Base-by-base conservation (phyloP, 2,888 invertebrate species). In the Blera fallax region DNA sequence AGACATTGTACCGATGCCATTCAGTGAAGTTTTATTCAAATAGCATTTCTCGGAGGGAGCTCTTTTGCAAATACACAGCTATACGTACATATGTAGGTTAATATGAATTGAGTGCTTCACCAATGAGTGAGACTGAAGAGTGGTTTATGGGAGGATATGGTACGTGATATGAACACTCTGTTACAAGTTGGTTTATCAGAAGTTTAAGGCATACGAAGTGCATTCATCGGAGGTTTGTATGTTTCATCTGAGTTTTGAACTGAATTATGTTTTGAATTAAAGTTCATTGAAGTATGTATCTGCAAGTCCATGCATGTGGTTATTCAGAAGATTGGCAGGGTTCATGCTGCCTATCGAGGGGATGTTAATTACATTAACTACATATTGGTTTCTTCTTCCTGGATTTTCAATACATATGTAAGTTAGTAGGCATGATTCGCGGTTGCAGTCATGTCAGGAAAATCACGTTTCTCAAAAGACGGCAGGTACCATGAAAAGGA, bases 11-110 rank as follows among this genome's bases (percentile, higher is more conserved):
- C 45, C 7, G 64, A 24, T 27, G 8, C 64, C 54, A 65, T 74
- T 45, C 54, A 56, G 24, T 29, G 18, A 27, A 62, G 62, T 62
- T 52, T 60, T 60, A 72, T 72, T 72, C 60, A 72, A 73, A 62
- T 52, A 52, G 40, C 29, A 21, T 56, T 60, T 48, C n/a, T 18
- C 1, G 72, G 16, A 60, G 48, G 72, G 16, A 60, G 48, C 48
- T 11, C 11, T 56, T 56, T 24, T 32, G 43, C 43, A 21, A 24
- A 27, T 21, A 27, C n/a, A n/a, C n/a, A n/a, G n/a, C n/a, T 18
- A 58, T 2, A 72, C 5, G 18, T 11, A n/a, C n/a, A n/a, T 21
- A 18, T 24, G 21, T 34, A 32, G 45, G 50, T 65, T 76, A 56
- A 56, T 56, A 56, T n/a, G 34, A 56, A 65, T 37, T 48, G 34